Base-by-base conservation (phyloP, 2,797 vertebrate species). In the Notamacropus eugenii region DNA sequence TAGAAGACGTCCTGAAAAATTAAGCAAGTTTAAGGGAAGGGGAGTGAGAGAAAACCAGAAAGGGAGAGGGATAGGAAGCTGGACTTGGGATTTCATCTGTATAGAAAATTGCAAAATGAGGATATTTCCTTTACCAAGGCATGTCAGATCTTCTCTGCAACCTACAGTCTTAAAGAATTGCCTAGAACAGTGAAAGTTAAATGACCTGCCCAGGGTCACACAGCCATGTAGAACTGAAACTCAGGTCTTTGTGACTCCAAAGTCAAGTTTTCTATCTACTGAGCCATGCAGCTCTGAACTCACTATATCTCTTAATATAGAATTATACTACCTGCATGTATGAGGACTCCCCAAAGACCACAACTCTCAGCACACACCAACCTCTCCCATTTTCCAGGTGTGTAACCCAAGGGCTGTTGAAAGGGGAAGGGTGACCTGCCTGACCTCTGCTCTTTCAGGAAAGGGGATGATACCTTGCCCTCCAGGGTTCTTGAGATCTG, bases 401-500 rank as follows among this genome's bases (percentile, higher is more conserved):
- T 52, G 34, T 52, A 40, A 82, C 16, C 12, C 50, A 12, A n/a
- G 54, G 9, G 28, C 27, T 93, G 62, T n/a, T 8, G 1, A n/a
- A 52, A 9, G 19, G 34, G 92, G 92, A n/a, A 92, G 9, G 34
- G 16, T 54, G 52, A 34, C 31, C 40, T 12, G 40, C n/a, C n/a
- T 24, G 13, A 50, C 22, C 34, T 91, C 57, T 91, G 92, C 87
- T 67, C 0, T 55, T 3, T 0, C 90, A 16, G 6, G 1, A 40
- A 90, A 56, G 9, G 34, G 0, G 6, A 11, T 0, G 40, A 93
- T 91, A 99, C 99, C 99, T 98, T 98, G 98, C 52, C 98, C 99
- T 58, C 99, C 97, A 12, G 99, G 99, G 97, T 99, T 98, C 96
- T 99, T 99, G 24, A 99, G 99, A 97, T 99, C 99, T 0, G 99